Base-by-base conservation (phyloP, 1,140 invertebrate genomes). In the Papilio glaucus region DNA sequence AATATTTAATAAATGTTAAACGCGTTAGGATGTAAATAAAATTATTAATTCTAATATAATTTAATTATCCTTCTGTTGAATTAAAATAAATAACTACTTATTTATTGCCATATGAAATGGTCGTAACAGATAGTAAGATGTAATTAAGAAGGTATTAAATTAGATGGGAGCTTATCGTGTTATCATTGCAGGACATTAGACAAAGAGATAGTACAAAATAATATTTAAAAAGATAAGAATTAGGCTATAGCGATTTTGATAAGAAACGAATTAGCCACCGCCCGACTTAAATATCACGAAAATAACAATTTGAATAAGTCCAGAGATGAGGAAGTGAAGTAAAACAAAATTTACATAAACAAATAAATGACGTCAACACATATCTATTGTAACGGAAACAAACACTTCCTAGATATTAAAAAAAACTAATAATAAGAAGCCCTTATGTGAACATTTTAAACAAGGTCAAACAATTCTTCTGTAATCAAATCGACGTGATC, bases 281-380 rank as follows among this genome's bases (percentile, higher is more conserved):
- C 21, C 18, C 12, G 9, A 26, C 8, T 26, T 57, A 13, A 5
- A 12, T 57, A 13, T 0, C 18, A 13, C 21, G 3, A 24, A 49
- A 49, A 49, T 57, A 26, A 33, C 29, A 33, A 2, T 26, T 21
- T 5, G 12, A 4, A 57, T 26, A 13, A 57, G 18, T n/a, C 4
- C 4, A 45, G 1, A n/a, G n/a, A n/a, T n/a, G n/a, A 57, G 49
- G 49, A 57, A 57, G 21, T 24, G 2, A 57, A 24, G 12, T 26
- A 26, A 57, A 57, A 53, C 49, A 53, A 53, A 57, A 57, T 26
- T 24, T 53, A 53, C 7, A 57, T 57, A 57, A 26, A 57, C 15
- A 45, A 45, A 45, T 26, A 57, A 57, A 57, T 57, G 49, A 57
- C 49, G 49, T 57, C 49, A 57, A 57, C 49, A 24, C 8, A 53